phyloP scores from a whole-genome alignment of 1,140 invertebrate species.

The Pectinophora gossypiella region DNA sequence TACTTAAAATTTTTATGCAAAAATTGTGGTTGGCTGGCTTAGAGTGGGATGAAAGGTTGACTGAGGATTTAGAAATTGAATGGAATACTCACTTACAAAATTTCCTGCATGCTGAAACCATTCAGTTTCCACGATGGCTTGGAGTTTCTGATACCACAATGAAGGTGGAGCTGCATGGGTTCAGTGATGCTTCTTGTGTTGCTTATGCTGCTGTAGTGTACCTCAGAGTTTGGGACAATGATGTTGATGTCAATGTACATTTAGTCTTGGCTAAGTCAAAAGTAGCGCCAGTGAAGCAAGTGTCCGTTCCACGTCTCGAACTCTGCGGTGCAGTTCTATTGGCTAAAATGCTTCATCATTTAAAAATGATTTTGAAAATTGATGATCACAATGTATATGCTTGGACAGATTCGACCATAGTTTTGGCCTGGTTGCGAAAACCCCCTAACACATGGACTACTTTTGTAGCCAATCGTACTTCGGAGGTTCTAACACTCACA shows the following conservation, averaged over 20 bases:
- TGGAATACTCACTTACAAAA: conserved; percentile 20
- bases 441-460: conserved; percentile 15
- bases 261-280: conserved; percentile 45
- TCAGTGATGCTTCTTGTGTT: background rate
- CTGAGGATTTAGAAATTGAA: conserved; percentile 16
- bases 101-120: conserved; percentile 12
- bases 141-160: background rate
- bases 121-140: conserved; percentile 14
- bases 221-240: background rate
- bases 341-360: conserved; percentile 4
- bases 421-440: conserved; percentile 33
- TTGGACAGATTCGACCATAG: conserved; percentile 50
- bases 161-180: conserved; percentile 13
- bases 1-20: conserved; percentile 64
- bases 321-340: conserved; percentile 47
- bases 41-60: conserved; percentile 53
- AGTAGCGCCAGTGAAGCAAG: conserved; percentile 46
- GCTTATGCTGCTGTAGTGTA: conserved; percentile 8
- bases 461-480: conserved; percentile 49
- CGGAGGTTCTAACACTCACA: background rate
- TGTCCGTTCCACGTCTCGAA: conserved; percentile 60
- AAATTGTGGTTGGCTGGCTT: conserved; percentile 45
- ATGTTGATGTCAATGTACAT: background rate
- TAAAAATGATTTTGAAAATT: background rate
- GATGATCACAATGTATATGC: conserved; percentile 13